Conservation (phyloP, 2,888 invertebrate genomes). For the Leistus spinibarbis region DNA sequence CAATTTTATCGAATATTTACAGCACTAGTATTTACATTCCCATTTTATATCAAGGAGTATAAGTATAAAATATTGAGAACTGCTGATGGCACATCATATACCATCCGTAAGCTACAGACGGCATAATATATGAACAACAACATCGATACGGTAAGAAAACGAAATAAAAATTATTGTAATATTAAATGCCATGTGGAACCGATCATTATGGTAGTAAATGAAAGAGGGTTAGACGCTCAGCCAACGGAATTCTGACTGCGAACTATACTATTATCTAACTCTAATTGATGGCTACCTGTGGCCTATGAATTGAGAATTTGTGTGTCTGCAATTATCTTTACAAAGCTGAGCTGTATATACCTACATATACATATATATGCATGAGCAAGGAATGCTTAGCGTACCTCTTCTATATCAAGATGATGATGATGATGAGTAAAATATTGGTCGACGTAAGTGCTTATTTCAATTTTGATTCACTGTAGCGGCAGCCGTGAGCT, state of each 20-base stretch:
- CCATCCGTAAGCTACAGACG: conserved; percentile 5
- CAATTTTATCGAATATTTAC: too few species aligned
- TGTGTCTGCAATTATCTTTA: conserved; percentile 22
- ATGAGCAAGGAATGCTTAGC: background rate
- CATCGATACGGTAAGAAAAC: background rate
- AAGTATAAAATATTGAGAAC: background rate
- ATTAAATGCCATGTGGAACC: conserved; percentile 27
- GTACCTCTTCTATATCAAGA: background rate
- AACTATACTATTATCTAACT: conserved; percentile 29
- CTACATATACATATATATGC: too few species aligned
- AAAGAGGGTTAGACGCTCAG: conserved; percentile 10
- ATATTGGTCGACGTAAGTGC: background rate
- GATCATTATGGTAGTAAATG: conserved; percentile 24
- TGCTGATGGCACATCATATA: background rate
- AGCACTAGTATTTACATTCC: too few species aligned
- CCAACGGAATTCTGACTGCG: conserved; percentile 15
- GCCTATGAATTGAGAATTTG: conserved; percentile 29
- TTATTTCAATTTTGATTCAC: background rate
- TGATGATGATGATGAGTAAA: background rate
- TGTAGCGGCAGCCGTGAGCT: background rate
- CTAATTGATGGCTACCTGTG: conserved; percentile 36
- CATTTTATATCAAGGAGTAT: too few species aligned
- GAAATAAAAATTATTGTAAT: conserved; percentile 18
- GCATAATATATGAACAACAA: conserved; percentile 27
- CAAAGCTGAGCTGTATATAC: too few species aligned